Evolutionary conservation across 2,113 vertebrate species (phyloP), one percentile per base, ranked within the genome.

Genomic region (Melozone crissalis): DNA sequence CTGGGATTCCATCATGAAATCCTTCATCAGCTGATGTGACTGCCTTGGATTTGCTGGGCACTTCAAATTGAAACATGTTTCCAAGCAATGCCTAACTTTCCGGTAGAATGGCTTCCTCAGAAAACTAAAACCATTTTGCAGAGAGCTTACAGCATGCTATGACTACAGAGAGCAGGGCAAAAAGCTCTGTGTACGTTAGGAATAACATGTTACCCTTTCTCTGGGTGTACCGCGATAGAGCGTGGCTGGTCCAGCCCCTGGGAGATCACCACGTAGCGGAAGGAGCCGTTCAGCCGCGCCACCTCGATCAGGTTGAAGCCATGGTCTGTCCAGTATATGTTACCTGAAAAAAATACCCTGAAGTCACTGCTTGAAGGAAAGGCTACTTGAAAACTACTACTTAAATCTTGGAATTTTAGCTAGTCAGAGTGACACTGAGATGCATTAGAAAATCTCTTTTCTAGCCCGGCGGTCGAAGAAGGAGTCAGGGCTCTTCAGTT

Each of bases 241-340:
- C 99, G 98, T 4, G 99, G 99, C 96, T 99, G 99, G 96, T 99
- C 99, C 75, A 99, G 97, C 43, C 98, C 99, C 95, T 99, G 98
- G 51, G 99, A 99, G 96, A 99, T 99, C 77, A 99, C 97, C 74
- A 99, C 99, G 14, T 98, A 99, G 74, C 99, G 99, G 96, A 98
- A 99, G 9, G 98, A 98, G 55, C 99, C 99, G 89, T 98, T 99
- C 85, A 99, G 98, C 93, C 99, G 98, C 67, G 99, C 98, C 86
- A 99, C 99, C 97, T 99, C 99, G 78, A 99, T 99, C 82, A 99
- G 98, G 97, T 99, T 99, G 94, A 99, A 99, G 71, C 99, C 99
- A 47, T 99, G 99, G 95, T 99, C 99, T 19, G 99, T 99, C 99
- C 99, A 99, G 82, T 99, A 99, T 74, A 99, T 98, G 97, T 99